A percentile compares a stretch with the other conserved stretches of the same genome.
Evolutionary conservation across 2,888 invertebrate species (phyloP).

Genomic region (Hydrotaea diabolus): DNA sequence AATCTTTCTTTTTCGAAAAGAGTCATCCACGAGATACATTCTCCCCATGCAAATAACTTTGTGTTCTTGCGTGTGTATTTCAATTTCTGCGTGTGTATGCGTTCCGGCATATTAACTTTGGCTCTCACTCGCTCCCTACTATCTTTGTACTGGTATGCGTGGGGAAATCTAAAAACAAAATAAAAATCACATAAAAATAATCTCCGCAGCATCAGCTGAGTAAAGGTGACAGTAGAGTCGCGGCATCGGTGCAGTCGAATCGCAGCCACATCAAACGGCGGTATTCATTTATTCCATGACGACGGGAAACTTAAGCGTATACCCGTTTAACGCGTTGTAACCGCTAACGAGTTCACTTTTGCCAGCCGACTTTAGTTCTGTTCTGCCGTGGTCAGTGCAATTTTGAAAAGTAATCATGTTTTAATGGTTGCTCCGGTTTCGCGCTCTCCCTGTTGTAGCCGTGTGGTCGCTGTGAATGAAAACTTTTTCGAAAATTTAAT

Average conservation of each 20-base stretch:
- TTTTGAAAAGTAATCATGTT: background rate
- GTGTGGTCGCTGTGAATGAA: slow-evolving; percentile 5
- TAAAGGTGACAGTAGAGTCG: slow-evolving; percentile 44
- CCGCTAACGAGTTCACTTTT: background rate
- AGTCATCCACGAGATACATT: slow-evolving; percentile 42
- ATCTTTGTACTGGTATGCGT: background rate
- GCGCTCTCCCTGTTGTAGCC: background rate
- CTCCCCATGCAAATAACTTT: slow-evolving; percentile 43
- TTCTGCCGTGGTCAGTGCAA: background rate
- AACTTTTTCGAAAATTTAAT: slow-evolving; percentile 37
- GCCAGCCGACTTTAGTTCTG: background rate
- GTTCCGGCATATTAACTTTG: background rate
- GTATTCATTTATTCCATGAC: slow-evolving; percentile 11
- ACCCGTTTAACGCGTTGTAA: background rate
- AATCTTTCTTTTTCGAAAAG: slow-evolving; percentile 9
- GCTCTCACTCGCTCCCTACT: slow-evolving; percentile 8
- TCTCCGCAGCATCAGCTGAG: slow-evolving; percentile 44
- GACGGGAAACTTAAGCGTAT: slow-evolving; percentile 3
- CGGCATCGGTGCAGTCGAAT: slow-evolving; percentile 53
- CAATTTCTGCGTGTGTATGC: background rate
- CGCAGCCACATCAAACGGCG: slow-evolving; percentile 44
- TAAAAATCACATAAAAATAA: slow-evolving; percentile 34
- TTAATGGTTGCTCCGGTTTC: background rate
- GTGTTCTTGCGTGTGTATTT: no score
- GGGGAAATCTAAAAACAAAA: slow-evolving; percentile 37